A percentile compares a stretch with the other conserved stretches of the same genome.
Conservation (phyloP, 1,140 invertebrate species). For the Bombus waltoni region DNA sequence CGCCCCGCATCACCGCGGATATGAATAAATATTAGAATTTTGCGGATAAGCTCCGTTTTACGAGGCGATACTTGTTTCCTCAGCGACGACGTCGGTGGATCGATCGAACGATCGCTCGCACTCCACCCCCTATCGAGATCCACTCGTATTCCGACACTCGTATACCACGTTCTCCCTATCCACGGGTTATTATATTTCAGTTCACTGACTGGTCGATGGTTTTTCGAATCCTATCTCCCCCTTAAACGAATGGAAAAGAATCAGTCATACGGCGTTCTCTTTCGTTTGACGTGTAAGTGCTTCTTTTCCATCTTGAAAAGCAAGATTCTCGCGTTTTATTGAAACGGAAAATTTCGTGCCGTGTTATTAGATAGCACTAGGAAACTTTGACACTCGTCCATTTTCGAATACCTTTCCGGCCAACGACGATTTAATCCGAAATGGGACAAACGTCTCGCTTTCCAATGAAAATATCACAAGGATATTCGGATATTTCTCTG, state of each 20-base stretch:
- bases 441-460: too few species aligned
- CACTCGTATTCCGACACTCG: constrained; percentile 20
- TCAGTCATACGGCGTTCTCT: neutral
- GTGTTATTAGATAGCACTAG: neutral
- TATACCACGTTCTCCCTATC: constrained; percentile 42
- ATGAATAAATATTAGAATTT: constrained; percentile 83
- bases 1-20: constrained; percentile 61
- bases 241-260: neutral
- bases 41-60: constrained; percentile 80
- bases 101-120: constrained; percentile 69
- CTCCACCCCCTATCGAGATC: neutral
- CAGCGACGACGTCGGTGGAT: constrained; percentile 67
- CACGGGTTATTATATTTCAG: constrained; percentile 62
- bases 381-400: neutral
- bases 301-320: too few species aligned
- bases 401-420: too few species aligned
- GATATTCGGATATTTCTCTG: too few species aligned
- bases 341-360: neutral
- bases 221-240: constrained; percentile 24
- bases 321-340: neutral
- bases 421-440: too few species aligned
- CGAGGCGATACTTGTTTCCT: constrained; percentile 81
- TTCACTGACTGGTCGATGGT: constrained; percentile 58
- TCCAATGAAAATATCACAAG: too few species aligned
- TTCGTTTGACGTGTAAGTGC: neutral